A percentile compares a stretch with the other conserved stretches of the same genome.
These are phyloP conservation scores for Zaprionus tsacasi DNA, from an alignment of 1,140 invertebrate genomes.

Conservation along the genomic window DNA sequence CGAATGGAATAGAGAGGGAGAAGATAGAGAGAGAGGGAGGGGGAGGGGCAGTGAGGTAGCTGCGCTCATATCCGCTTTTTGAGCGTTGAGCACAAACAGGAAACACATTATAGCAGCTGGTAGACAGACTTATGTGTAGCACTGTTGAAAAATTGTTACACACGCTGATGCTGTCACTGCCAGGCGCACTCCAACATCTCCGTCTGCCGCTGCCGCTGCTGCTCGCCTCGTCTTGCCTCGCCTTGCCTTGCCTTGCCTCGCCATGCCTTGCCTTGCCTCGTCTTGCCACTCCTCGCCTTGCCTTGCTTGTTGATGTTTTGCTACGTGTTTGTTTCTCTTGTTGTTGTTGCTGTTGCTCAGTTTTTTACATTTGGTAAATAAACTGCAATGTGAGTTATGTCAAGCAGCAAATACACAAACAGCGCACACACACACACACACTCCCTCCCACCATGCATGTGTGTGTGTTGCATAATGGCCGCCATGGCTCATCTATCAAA, in stretches of 20 bases:
- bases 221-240: neutral
- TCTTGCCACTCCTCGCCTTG: too few species aligned
- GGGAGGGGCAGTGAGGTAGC: neutral
- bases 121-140: constrained; percentile 81
- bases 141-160: constrained; percentile 82
- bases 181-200: constrained; percentile 52
- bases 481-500: constrained; percentile 79
- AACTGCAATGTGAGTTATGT: constrained; percentile 78
- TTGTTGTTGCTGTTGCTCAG: constrained; percentile 58
- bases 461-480: constrained; percentile 69
- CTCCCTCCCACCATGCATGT: constrained; percentile 3
- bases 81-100: constrained; percentile 79
- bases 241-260: too few species aligned
- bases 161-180: constrained; percentile 66
- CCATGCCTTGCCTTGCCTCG: constrained; percentile 3
- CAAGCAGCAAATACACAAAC: constrained; percentile 59
- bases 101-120: constrained; percentile 81
- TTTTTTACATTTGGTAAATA: constrained; percentile 71
- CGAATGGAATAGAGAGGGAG: constrained; percentile 1
- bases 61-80: constrained; percentile 75
- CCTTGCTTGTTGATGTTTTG: constrained; percentile 56
- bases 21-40: constrained; percentile 4
- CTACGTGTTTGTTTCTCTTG: constrained; percentile 51
- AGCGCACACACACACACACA: too few species aligned
- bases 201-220: constrained; percentile 33